Evolutionary conservation across 2,113 vertebrate genomes (phyloP).

Genomic region (Dicaeum eximium): DNA sequence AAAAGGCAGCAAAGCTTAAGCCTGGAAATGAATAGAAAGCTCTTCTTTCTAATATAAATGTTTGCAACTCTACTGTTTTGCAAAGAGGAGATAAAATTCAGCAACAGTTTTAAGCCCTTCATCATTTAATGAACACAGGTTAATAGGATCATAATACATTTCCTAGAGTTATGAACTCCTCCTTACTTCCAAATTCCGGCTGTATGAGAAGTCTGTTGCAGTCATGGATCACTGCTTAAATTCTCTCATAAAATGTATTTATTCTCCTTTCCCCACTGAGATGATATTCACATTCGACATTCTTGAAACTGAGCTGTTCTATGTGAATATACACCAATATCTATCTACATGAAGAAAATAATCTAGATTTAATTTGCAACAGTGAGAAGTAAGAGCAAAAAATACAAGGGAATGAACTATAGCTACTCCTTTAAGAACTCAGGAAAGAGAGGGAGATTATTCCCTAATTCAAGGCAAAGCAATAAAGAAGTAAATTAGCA

Average conservation of each 20-base stretch:
- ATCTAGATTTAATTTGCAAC: background rate
- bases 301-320: background rate
- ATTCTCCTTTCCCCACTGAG: background rate
- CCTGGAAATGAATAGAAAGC: background rate
- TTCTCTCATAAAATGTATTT: background rate
- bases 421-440: background rate
- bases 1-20: background rate
- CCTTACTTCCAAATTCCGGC: background rate
- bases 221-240: background rate
- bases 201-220: background rate
- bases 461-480: background rate
- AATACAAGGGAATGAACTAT: background rate
- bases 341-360: background rate
- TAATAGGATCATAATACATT: background rate
- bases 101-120: background rate
- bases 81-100: background rate
- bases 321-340: background rate
- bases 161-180: background rate
- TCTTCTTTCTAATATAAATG: background rate
- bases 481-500: slow-evolving; percentile 49
- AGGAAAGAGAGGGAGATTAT: background rate
- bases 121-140: background rate
- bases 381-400: background rate
- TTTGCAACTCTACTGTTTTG: background rate
- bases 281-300: background rate